Percentiles rank a stretch among this genome's conserved stretches.
Evolutionary conservation across 2,888 invertebrate genomes (phyloP).

Genomic region (Odontomyia ornata): DNA sequence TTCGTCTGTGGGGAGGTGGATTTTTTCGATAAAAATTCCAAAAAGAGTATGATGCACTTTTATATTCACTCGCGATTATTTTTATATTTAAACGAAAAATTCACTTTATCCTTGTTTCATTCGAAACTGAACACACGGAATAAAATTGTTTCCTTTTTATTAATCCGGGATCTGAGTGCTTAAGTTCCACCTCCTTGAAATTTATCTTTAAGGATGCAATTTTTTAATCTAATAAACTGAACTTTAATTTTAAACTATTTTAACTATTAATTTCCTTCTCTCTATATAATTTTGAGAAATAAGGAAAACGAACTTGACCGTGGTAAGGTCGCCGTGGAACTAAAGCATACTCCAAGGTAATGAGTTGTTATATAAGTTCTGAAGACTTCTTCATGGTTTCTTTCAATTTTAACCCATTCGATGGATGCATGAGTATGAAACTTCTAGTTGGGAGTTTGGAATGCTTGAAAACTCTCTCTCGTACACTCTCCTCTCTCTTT

Average conservation of each 20-base stretch:
- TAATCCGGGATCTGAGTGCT: not conserved
- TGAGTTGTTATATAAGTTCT: conserved; percentile 65
- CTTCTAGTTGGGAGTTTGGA: not conserved
- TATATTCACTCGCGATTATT: conserved; percentile 11
- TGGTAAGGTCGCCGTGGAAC: conserved; percentile 64
- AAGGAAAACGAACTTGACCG: conserved; percentile 61
- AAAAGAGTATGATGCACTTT: conserved; percentile 9
- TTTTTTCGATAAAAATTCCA: not conserved
- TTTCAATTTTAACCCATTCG: conserved; percentile 25
- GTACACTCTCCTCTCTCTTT: conserved; percentile 18
- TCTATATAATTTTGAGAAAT: conserved; percentile 43
- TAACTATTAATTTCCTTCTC: conserved; percentile 5
- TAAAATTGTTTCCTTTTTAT: conserved; percentile 1
- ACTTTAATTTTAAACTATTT: not conserved
- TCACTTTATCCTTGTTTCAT: conserved; percentile 7
- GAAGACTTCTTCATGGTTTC: conserved; percentile 58
- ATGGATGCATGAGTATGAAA: not conserved
- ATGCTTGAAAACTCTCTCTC: not conserved
- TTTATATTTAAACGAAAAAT: not conserved
- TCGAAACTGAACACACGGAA: not conserved
- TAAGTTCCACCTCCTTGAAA: conserved; percentile 19
- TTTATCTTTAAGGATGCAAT: not conserved
- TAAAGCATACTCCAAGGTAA: conserved; percentile 63
- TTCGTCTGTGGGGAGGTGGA: conserved; percentile 19
- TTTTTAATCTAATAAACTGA: not conserved